Evolutionary conservation across 2,113 vertebrate genomes (phyloP).

Genomic region (Donacobius atricapilla): DNA sequence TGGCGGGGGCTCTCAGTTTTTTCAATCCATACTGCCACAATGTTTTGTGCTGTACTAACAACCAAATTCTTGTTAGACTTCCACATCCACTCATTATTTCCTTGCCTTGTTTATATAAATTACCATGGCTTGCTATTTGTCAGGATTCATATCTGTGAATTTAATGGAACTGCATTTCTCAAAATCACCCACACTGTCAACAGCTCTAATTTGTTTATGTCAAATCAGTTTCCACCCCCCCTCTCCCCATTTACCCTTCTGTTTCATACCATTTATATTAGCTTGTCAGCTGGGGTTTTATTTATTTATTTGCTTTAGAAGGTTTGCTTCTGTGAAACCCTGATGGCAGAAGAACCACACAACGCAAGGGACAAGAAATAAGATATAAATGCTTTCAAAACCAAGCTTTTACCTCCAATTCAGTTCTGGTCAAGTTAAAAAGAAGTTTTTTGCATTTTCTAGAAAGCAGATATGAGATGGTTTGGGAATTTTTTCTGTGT

Average conservation of each 20-base stretch:
- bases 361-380: neutral
- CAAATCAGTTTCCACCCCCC: neutral
- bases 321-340: conserved; percentile 26
- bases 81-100: conserved; percentile 24
- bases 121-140: conserved; percentile 58
- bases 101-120: conserved; percentile 62
- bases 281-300: conserved; percentile 48
- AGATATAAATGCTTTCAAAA: neutral
- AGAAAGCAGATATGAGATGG: neutral
- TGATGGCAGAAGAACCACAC: neutral
- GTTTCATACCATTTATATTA: conserved; percentile 63
- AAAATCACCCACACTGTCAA: conserved; percentile 68
- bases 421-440: neutral
- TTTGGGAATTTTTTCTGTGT: neutral
- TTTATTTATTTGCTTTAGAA: conserved; percentile 58
- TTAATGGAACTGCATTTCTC: conserved; percentile 61
- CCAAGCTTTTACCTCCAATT: neutral
- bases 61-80: neutral
- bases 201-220: conserved; percentile 68
- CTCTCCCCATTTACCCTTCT: conserved; percentile 43
- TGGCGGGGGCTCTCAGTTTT: neutral
- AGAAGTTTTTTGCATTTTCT: neutral
- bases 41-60: neutral
- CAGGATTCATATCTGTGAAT: conserved; percentile 60
- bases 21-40: neutral